Evolutionary conservation across 2,888 invertebrate genomes (phyloP).

Genomic region (Amblyjoppa proteus): DNA sequence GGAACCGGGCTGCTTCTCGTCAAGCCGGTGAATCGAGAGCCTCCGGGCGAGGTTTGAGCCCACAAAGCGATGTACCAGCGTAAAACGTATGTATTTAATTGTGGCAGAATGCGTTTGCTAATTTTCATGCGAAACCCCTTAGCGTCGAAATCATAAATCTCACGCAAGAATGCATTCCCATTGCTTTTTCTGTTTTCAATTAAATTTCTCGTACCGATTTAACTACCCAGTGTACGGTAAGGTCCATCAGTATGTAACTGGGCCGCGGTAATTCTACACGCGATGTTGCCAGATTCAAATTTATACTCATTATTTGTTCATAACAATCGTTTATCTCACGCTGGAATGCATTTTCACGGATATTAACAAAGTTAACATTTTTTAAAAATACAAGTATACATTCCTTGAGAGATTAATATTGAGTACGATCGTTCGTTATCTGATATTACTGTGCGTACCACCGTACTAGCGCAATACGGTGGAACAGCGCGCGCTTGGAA

Average conservation of each 20-base stretch:
- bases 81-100: slow-evolving; percentile 55
- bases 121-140: slow-evolving; percentile 58
- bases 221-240: neutral
- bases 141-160: slow-evolving; percentile 16
- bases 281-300: neutral
- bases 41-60: slow-evolving; percentile 60
- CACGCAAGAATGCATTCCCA: neutral
- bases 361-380: too few species aligned
- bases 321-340: neutral
- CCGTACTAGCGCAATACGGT: neutral
- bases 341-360: neutral
- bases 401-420: too few species aligned
- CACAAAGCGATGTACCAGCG: slow-evolving; percentile 11
- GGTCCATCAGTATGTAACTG: neutral
- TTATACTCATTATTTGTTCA: neutral
- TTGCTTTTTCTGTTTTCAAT: neutral
- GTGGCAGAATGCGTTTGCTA: slow-evolving; percentile 44
- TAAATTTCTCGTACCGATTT: neutral
- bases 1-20: slow-evolving; percentile 42
- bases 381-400: too few species aligned
- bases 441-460: too few species aligned
- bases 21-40: slow-evolving; percentile 51
- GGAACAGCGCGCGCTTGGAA: slow-evolving; percentile 23
- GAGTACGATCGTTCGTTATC: too few species aligned
- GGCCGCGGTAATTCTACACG: neutral